Evolutionary conservation across 2,797 vertebrate genomes (phyloP).

Genomic region (Cyprinodon diabolis): DNA sequence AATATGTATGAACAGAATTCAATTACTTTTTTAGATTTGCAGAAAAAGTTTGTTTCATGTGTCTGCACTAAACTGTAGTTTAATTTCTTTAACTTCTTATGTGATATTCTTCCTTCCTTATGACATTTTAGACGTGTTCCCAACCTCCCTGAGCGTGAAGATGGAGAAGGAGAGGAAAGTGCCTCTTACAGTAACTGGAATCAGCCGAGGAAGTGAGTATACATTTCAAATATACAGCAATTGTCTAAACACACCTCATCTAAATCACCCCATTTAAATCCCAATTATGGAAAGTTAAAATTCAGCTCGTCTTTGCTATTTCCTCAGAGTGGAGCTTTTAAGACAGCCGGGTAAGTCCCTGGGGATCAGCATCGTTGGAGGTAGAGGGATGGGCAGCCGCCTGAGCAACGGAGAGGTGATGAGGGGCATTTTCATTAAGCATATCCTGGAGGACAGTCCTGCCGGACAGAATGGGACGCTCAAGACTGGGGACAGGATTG

Average conservation of each 20-base stretch:
- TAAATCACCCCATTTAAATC: conserved; percentile 8
- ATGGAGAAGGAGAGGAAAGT: conserved; percentile 98
- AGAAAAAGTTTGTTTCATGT: not conserved
- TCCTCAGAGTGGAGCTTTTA: conserved; percentile 91
- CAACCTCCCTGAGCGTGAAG: conserved; percentile 95
- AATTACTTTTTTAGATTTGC: not conserved
- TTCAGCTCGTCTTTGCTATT: conserved; percentile 5
- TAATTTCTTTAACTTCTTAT: not conserved
- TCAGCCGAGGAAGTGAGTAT: conserved; percentile 88
- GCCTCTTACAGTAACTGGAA: conserved; percentile 91
- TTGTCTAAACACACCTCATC: conserved; percentile 14
- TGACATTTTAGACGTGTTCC: conserved; percentile 75
- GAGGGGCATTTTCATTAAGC: conserved; percentile 98
- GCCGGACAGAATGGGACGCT: conserved; percentile 93
- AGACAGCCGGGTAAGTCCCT: conserved; percentile 92
- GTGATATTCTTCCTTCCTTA: not conserved
- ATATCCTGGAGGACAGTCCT: conserved; percentile 96
- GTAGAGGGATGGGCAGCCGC: conserved; percentile 97
- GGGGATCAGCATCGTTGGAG: conserved; percentile 98
- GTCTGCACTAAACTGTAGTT: not conserved
- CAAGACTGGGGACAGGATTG: conserved; percentile 94
- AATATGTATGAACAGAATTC: not conserved
- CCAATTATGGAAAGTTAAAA: conserved; percentile 15
- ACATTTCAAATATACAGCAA: conserved; percentile 1
- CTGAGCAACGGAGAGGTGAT: conserved; percentile 96